Evolutionary conservation across 1,140 invertebrate genomes (phyloP), one percentile per base, ranked within the genome.

Genomic region (Zaprionus vittiger): DNA sequence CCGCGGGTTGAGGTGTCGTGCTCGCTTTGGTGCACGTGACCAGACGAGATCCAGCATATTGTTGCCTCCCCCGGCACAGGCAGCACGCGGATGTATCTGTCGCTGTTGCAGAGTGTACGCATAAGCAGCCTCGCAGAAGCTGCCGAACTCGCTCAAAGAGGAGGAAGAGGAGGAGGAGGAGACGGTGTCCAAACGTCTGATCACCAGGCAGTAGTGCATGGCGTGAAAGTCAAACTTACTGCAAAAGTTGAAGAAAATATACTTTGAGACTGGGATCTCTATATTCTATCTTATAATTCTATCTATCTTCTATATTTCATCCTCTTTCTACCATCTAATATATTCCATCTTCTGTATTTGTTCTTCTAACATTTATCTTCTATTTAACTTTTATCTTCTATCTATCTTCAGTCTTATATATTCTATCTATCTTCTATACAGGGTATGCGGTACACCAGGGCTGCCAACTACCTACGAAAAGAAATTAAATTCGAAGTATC

Each of bases 181-280:
- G 1, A 7, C 4, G 1, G 20, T 1, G 1, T 11, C 44, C 12
- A 75, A 37, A 2, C 56, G 77, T n/a, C 81, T 89, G 2, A 93
- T 73, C 2, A 93, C 84, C 64, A 93, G 49, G 15, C 92, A 93
- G 64, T 93, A 93, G 66, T 93, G 91, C 76, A 93, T 83, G 11
- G 86, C 92, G 69, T 93, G 82, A 22, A 79, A 91, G 60, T 93
- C 92, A 9, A 92, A 80, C 78, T 93, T 93, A 38, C 83, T 91
- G 52, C 0, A 28, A 22, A 15, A 44, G 7, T n/a, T 9, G 9
- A 37, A 52, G 6, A 44, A 44, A 22, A 26, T n/a, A 41, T 17
- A 5, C 9, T 0, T 41, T 15, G 0, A 41, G n/a, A 41, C 4
- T n/a, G 7, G 2, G 2, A 14, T 14, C 14, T 41, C 38, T 41